A percentile compares a stretch with the other conserved stretches of the same genome.
These are phyloP conservation scores for Opisthocomus hoazin DNA, from an alignment of 2,113 vertebrate genomes.

Conservation along the genomic window DNA sequence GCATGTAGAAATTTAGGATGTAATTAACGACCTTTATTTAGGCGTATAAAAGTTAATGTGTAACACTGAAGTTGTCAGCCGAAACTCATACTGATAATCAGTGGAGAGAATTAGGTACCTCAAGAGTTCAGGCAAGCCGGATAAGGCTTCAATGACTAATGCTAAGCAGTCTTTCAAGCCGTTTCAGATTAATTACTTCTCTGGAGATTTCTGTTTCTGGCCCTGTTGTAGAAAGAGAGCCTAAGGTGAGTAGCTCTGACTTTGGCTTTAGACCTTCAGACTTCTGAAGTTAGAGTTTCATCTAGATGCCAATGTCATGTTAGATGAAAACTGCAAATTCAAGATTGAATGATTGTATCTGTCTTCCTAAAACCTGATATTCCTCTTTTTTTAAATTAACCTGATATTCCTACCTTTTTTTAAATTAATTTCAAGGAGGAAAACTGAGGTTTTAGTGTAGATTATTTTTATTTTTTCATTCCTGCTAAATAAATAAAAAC, in stretches of 20 bases:
- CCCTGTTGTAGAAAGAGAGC: not conserved
- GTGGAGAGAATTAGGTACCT: not conserved
- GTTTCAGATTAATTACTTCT: not conserved
- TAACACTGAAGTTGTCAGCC: not conserved
- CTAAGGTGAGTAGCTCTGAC: not conserved
- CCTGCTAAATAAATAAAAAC: not conserved
- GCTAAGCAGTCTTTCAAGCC: not conserved
- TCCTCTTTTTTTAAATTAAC: not conserved
- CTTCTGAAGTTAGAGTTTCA: not conserved
- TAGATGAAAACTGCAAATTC: not conserved
- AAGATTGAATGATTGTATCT: not conserved
- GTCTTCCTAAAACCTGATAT: not conserved
- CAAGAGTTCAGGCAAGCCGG: not conserved
- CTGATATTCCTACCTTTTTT: not conserved
- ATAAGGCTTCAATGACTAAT: not conserved
- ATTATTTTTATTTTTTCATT: not conserved
- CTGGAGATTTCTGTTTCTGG: not conserved
- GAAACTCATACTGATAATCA: not conserved
- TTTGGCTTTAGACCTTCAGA: not conserved
- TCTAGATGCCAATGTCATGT: not conserved
- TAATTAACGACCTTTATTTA: not conserved
- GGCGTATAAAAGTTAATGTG: not conserved
- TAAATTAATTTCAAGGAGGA: not conserved
- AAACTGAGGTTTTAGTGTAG: not conserved
- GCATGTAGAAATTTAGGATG: not conserved